These are phyloP conservation scores for Aspiorhynchus laticeps DNA, from an alignment of 2,113 vertebrate species.

Conservation along the genomic window DNA sequence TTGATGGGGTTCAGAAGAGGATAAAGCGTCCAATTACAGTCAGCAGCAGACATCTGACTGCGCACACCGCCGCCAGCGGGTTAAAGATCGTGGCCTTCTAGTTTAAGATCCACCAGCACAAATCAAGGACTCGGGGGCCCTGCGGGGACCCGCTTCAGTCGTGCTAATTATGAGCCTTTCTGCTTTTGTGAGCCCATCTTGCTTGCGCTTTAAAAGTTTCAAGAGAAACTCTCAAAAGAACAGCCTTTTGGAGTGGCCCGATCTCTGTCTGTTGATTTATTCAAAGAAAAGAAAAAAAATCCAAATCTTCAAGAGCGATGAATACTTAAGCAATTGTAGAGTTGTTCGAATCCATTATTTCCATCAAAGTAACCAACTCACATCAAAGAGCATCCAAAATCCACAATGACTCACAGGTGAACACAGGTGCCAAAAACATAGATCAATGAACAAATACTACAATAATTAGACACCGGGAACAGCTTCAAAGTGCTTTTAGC, in stretches of 20 bases:
- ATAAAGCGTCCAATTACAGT: constrained; percentile 46
- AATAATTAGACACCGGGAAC: constrained; percentile 1
- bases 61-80: neutral
- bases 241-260: neutral
- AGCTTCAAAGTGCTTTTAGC: neutral
- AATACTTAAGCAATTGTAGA: neutral
- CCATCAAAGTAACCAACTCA: neutral
- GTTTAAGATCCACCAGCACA: constrained; percentile 51
- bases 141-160: constrained; percentile 59
- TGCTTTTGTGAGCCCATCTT: neutral
- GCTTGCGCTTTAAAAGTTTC: neutral
- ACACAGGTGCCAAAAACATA: constrained; percentile 26
- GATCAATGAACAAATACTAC: constrained; percentile 5
- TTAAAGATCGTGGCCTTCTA: constrained; percentile 60
- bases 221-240: neutral
- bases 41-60: constrained; percentile 42
- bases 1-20: constrained; percentile 33
- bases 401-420: constrained; percentile 27
- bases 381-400: neutral
- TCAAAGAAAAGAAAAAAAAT: neutral
- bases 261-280: neutral
- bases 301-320: neutral
- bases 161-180: constrained; percentile 60
- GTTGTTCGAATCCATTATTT: neutral
- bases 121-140: constrained; percentile 45